Percentiles rank a stretch among this genome's conserved stretches.
phyloP scores from a whole-genome alignment of 2,113 vertebrate species.

The Hippocampus abdominalis region DNA sequence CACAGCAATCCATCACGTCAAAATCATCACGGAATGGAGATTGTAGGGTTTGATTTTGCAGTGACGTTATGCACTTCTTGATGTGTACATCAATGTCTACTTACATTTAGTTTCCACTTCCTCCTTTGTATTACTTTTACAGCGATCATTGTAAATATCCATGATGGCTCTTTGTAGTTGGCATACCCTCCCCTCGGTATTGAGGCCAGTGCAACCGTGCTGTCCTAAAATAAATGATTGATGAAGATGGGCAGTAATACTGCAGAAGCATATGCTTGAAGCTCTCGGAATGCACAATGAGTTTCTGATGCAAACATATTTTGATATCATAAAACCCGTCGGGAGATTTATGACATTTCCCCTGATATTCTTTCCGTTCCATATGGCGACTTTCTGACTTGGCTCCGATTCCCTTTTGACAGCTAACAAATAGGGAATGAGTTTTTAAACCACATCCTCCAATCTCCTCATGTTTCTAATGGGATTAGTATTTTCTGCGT shows the following conservation, averaged over 20 bases:
- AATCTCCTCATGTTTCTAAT: neutral
- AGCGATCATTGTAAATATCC: neutral
- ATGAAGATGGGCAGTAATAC: constrained; percentile 11
- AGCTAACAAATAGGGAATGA: neutral
- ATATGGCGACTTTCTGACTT: constrained; percentile 3
- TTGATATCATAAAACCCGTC: neutral
- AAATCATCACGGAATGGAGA: neutral
- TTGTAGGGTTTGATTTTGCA: neutral
- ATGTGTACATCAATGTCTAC: neutral
- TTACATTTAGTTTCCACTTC: neutral
- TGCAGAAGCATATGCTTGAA: constrained; percentile 9
- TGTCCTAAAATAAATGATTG: constrained; percentile 6
- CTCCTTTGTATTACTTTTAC: neutral
- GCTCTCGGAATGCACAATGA: constrained; percentile 2
- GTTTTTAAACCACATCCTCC: neutral
- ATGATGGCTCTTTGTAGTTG: constrained; percentile 2
- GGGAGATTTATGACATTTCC: constrained; percentile 2
- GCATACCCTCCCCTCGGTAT: neutral
- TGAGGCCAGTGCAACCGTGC: neutral
- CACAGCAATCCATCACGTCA: neutral
- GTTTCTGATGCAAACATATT: constrained; percentile 2
- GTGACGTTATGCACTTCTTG: neutral
- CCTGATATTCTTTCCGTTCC: neutral
- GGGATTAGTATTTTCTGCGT: neutral
- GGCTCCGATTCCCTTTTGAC: neutral